Evolutionary conservation across 2,888 invertebrate genomes (phyloP), one percentile per base, ranked within the genome.

Genomic region (Drosophila prolongata): DNA sequence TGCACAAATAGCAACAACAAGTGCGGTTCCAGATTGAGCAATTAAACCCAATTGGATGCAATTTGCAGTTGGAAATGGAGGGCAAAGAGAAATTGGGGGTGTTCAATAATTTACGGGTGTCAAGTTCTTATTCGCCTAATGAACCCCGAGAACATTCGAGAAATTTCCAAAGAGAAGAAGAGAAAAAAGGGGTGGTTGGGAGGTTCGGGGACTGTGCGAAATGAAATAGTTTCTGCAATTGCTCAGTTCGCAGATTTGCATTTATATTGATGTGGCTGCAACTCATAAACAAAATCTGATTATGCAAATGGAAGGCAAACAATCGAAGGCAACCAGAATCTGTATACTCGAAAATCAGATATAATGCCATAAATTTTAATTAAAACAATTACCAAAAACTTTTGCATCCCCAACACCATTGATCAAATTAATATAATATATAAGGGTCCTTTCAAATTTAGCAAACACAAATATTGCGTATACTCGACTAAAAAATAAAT

Each of bases 1-100:
- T 59, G 27, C 58, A 40, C 13, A 52, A 49, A 43, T 19, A 50
- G 9, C 53, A 46, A 19, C 54, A 69, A 56, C 44, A 52, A 74
- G 47, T 64, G 40, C 62, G 47, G 42, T 55, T 58, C 38, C 42
- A 55, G 37, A 55, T 72, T 60, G 60, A 66, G 27, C 75, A 84
- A 79, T 80, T 68, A 58, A 62, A 44, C 19, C 24, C 74, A 80
- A 86, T 87, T 72, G 58, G 47, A 54, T 56, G 69, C 69, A 76
- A 73, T 77, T 83, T 69, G 49, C 59, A 40, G 53, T 24, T 35
- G 55, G 27, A 14, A 42, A 44, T 55, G 54, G 49, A 55, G 42
- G 30, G 30, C 6, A 44, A 24, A 67, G 65, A 58, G 57, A 60
- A 30, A 30, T 30, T 8, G 56, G 35, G 38, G 8, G 34, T 59